Evolutionary conservation across 2,888 invertebrate species (phyloP), one percentile per base, ranked within the genome.

Genomic region (Mactromeris polynyma): DNA sequence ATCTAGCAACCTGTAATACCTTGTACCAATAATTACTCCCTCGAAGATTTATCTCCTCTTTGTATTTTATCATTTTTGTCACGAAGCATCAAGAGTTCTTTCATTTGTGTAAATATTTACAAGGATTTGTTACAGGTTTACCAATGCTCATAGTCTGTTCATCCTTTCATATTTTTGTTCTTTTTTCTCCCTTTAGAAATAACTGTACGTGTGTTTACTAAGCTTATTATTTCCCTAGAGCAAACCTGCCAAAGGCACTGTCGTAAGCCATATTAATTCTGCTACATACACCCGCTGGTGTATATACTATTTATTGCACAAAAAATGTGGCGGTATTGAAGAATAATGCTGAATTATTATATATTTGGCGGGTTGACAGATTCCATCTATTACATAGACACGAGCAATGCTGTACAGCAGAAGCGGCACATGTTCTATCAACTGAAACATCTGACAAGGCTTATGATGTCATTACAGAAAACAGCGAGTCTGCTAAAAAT

Each of bases 381-480:
- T 73, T 36, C 26, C 36, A 36, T 33, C 14, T 73, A 33, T 33
- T 33, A 73, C 33, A 17, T 36, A 33, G 36, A 73, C 58, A 58
- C 21, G n/a, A n/a, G n/a, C n/a, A n/a, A 58, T 58, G 46, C 26
- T 64, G 11, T 73, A 33, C 73, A 31, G 31, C 14, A 33, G 33
- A 36, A 17, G 73, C 33, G 33, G 73, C 73, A 73, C 36, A 73
- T 33, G 73, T 33, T 73, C 4, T 19, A 36, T 33, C 36, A 36
- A 4, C 19, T 73, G 33, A 73, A 73, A 73, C 73, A 73, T 31
- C 73, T 73, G 73, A 73, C 73, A 33, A 2, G 31, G 36, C 73
- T 73, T 73, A 73, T 19, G 2, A 73, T 73, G 73, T 36, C 73
- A 73, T 73, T 73, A 17, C 73, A 33, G 73, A 36, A 73, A 73